These are phyloP conservation scores for Charaxes varanes DNA, from an alignment of 1,140 invertebrate species.

Conservation along the genomic window DNA sequence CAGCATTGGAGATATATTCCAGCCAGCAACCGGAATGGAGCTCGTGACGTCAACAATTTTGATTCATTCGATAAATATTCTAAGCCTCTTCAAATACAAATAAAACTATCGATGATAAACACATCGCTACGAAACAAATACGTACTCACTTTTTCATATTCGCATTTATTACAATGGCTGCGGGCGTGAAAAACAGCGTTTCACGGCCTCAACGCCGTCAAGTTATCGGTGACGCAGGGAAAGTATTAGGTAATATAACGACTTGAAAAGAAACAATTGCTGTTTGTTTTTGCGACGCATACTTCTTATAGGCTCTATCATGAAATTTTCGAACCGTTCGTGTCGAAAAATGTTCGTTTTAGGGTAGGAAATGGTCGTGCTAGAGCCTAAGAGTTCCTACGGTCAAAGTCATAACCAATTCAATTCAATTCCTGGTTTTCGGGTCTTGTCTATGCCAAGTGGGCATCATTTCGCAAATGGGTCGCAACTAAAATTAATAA, in stretches of 20 bases:
- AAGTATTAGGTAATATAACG: conserved; percentile 9
- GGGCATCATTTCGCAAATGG: too few relatives aligned
- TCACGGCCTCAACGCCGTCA: conserved; percentile 13
- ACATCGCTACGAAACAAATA: conserved; percentile 3
- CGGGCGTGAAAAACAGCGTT: conserved; percentile 4
- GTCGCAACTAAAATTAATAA: too few relatives aligned
- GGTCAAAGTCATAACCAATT: too few relatives aligned
- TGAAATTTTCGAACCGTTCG: too few relatives aligned
- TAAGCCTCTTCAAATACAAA: conserved; percentile 20
- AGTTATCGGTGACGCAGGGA: conserved; percentile 20
- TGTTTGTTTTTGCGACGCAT: conserved; percentile 9
- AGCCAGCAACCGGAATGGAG: conserved; percentile 15
- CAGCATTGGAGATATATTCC: conserved; percentile 27
- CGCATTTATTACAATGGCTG: not conserved
- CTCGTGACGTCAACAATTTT: conserved; percentile 34
- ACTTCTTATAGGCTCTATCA: too few relatives aligned
- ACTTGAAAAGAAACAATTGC: conserved; percentile 6
- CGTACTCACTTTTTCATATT: not conserved
- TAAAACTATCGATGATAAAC: conserved; percentile 24
- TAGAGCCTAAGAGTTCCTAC: too few relatives aligned
- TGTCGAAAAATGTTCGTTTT: too few relatives aligned
- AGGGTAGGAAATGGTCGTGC: too few relatives aligned
- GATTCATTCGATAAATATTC: conserved; percentile 38
- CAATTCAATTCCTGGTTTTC: too few relatives aligned
- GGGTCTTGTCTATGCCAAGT: too few relatives aligned